Evolutionary conservation across 2,888 invertebrate genomes (phyloP).

Genomic region (Panzeria rudis): DNA sequence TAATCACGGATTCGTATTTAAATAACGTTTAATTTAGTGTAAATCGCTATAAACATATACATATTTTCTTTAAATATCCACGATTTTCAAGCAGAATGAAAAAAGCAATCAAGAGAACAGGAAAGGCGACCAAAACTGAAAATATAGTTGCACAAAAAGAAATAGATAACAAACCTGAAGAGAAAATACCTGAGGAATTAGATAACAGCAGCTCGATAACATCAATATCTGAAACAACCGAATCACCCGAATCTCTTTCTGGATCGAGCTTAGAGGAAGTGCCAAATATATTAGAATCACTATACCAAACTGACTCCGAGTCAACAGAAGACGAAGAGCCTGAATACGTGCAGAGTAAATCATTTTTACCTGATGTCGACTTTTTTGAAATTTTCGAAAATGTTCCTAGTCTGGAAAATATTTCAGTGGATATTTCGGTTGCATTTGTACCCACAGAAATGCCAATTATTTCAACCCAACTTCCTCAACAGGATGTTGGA

Average conservation of each 20-base stretch:
- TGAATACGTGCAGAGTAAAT: conserved; percentile 15
- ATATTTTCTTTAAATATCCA: background rate
- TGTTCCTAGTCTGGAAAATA: conserved; percentile 73
- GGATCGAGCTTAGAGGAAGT: background rate
- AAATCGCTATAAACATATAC: background rate
- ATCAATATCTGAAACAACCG: background rate
- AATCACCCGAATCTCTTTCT: background rate
- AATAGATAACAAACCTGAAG: background rate
- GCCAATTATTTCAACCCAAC: background rate
- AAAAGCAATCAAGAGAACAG: background rate
- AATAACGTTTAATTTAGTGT: background rate
- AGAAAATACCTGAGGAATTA: background rate
- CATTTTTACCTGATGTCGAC: conserved; percentile 25
- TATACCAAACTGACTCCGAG: conserved; percentile 38
- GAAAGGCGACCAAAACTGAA: background rate
- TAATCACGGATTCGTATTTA: background rate
- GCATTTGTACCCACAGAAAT: background rate
- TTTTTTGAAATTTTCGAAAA: conserved; percentile 74
- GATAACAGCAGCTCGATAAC: conserved; percentile 5
- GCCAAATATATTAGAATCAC: background rate
- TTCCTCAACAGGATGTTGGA: conserved; percentile 42
- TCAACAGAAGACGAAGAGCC: conserved; percentile 24
- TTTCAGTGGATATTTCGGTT: conserved; percentile 61
- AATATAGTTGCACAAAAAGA: background rate
- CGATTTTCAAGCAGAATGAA: background rate